These are phyloP conservation scores for Rhagoletis zephyria DNA, from an alignment of 1,140 invertebrate species.

Conservation along the genomic window DNA sequence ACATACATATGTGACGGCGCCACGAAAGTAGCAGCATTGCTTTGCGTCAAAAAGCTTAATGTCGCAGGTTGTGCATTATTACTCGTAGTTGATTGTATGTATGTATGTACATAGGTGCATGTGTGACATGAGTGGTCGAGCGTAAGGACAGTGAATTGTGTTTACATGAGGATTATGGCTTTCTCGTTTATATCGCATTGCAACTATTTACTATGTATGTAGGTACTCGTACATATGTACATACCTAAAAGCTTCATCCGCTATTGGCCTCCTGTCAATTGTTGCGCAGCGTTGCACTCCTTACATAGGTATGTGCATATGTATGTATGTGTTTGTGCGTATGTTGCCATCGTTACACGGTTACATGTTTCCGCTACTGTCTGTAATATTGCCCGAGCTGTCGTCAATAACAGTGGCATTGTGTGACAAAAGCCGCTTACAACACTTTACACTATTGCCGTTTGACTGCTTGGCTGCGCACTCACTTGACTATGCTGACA, in stretches of 20 bases:
- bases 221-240: not conserved
- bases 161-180: constrained; percentile 40
- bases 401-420: not conserved
- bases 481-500: too few relatives aligned
- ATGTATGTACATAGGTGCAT: not conserved
- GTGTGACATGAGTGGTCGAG: not conserved
- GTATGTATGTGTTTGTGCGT: not conserved
- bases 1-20: too few relatives aligned
- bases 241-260: not conserved
- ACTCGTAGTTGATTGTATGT: not conserved
- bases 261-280: not conserved
- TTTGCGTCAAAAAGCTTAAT: not conserved
- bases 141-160: not conserved
- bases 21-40: not conserved
- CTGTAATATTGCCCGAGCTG: not conserved
- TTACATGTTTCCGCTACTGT: not conserved
- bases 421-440: constrained; percentile 23
- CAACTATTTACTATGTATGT: not conserved
- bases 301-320: not conserved
- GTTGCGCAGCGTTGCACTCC: not conserved
- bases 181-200: not conserved
- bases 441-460: not conserved
- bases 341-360: not conserved
- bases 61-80: not conserved
- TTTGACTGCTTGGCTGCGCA: not conserved